Evolutionary conservation across 2,113 vertebrate species (phyloP), one percentile per base, ranked within the genome.

Genomic region (Ictalurus punctatus): DNA sequence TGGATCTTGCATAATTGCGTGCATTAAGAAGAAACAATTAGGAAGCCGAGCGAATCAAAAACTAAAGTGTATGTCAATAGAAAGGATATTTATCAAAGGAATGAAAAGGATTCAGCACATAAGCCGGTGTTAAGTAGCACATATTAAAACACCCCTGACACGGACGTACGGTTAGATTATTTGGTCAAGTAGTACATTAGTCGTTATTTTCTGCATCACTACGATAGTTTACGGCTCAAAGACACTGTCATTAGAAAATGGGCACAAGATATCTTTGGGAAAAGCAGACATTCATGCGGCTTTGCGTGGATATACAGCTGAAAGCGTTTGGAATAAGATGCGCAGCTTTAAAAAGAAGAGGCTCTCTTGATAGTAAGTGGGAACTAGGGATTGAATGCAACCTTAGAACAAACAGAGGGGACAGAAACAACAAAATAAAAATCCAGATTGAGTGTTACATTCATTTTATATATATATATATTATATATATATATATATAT

Each of bases 251-350:
- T 73, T 73, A 74, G 9, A 25, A 25, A 61, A 61, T 8, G 16
- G 17, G 14, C 14, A 21, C 78, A 58, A 58, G 44, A 44, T 76
- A 61, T 58, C 21, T 59, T 30, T 76, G 30, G 63, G 34, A 30
- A 65, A 65, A 73, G 6, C 54, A 44, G 54, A 23, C 6, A 79
- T 61, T 54, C 21, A 37, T 34, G 34, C 1, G 7, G 61, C 30
- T 48, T 34, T n/a, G 59, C 0, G 14, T 1, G 44, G 6, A 37
- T 14, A 52, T 58, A 58, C 1, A 73, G 17, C 52, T 69, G 58
- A 86, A 86, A 84, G 30, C 25, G 74, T 87, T 69, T 83, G 40
- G 67, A 69, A 88, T 30, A 78, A 21, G 74, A 88, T 44, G 5
- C 27, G 16, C 44, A 52, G 40, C 67, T 59, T 10, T 27, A 81